These are phyloP conservation scores for Ceyx margarethae DNA, from an alignment of 2,113 vertebrate genomes.

Conservation along the genomic window DNA sequence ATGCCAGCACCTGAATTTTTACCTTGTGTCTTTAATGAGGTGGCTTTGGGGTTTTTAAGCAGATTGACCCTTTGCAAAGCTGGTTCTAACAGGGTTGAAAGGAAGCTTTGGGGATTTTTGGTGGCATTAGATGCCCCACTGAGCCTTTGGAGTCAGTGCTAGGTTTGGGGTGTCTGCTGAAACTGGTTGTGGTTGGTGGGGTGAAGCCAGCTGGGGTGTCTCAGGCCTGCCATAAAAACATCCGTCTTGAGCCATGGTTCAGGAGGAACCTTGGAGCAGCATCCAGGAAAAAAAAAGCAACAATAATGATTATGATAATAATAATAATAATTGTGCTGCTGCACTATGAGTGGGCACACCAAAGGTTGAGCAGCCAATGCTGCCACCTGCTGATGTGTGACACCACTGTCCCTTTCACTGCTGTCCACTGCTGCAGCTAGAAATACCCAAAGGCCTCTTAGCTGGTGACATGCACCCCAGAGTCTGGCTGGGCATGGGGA, in stretches of 20 bases:
- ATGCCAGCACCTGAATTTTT: fast-evolving
- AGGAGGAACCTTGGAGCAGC: not conserved
- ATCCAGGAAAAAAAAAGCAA: not conserved
- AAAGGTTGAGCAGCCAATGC: not conserved
- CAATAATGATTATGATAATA: fast-evolving
- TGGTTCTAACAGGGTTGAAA: not conserved
- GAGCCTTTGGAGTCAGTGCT: fast-evolving
- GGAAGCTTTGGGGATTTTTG: not conserved
- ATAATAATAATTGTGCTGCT: not conserved
- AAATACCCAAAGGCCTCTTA: not conserved
- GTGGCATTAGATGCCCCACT: not conserved
- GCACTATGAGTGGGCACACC: fast-evolving
- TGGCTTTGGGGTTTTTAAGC: not conserved
- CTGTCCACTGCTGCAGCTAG: not conserved
- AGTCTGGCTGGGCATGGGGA: not conserved
- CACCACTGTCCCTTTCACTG: not conserved
- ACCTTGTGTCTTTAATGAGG: not conserved
- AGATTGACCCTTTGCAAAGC: not conserved
- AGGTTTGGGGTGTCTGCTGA: not conserved
- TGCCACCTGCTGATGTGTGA: conserved; percentile 52
- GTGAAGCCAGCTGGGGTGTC: not conserved
- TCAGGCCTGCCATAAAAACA: not conserved
- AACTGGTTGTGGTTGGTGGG: not conserved
- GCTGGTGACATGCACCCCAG: fast-evolving
- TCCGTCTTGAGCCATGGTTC: not conserved